Conservation (phyloP, 2,888 invertebrate species). For the Amblyjoppa fuscipennis region DNA sequence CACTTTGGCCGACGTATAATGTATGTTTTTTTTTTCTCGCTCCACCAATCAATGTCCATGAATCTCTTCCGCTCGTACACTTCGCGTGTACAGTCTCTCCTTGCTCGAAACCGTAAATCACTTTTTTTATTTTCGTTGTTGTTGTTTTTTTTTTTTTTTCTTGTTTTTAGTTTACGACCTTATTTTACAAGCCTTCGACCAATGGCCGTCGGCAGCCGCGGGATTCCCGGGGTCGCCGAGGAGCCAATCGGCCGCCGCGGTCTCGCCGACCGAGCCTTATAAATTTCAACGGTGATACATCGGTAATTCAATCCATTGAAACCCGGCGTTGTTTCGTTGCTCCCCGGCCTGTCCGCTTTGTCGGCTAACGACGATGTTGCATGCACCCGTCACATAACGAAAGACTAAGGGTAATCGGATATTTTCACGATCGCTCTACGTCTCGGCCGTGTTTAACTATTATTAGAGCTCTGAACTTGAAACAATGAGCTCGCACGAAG, state of each 20-base stretch:
- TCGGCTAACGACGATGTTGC: conserved; percentile 30
- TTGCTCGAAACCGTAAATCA: background rate
- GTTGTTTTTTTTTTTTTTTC: background rate
- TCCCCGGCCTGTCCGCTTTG: background rate
- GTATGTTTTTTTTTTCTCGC: too few species aligned
- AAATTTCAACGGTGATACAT: conserved; percentile 11
- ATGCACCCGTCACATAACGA: conserved; percentile 27
- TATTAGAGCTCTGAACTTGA: conserved; percentile 8
- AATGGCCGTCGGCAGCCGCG: background rate
- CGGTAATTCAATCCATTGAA: conserved; percentile 10
- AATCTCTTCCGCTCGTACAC: background rate
- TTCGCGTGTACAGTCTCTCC: background rate
- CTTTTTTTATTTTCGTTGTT: background rate
- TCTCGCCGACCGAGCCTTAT: conserved; percentile 7
- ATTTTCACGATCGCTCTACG: conserved; percentile 14
- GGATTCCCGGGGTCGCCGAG: background rate
- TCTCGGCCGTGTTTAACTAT: background rate
- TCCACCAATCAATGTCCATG: background rate
- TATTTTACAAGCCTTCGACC: background rate
- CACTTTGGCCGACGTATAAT: too few species aligned
- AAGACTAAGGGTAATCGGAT: conserved; percentile 4
- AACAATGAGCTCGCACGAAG: conserved; percentile 27
- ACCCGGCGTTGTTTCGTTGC: background rate
- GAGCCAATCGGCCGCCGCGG: background rate
- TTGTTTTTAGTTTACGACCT: background rate